Base-by-base conservation (phyloP, 2,888 invertebrate species). In the Junonia oenone region DNA sequence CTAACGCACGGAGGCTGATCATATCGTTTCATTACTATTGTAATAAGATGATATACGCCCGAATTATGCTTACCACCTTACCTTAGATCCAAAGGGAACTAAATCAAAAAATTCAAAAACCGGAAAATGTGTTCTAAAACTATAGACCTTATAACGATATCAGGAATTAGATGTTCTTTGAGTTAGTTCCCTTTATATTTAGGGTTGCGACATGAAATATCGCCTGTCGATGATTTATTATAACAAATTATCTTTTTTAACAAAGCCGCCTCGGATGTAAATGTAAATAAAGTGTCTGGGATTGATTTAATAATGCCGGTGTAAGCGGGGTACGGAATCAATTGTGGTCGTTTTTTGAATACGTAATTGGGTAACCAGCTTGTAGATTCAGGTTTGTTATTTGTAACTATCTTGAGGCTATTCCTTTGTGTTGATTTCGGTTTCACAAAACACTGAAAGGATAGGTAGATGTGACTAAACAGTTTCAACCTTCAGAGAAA, bases 191-290 rank as follows among this genome's bases (percentile, higher is more conserved):
- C n/a, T n/a, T n/a, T n/a, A n/a, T n/a, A n/a, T n/a, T n/a, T n/a
- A n/a, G n/a, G n/a, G n/a, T n/a, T n/a, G n/a, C n/a, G n/a, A n/a
- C 68, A 71, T 82, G 83, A 85, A 75, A 77, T 81, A 85, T 85
- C 70, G 71, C 68, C 66, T 60, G 50, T 66, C 69, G 64, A 75
- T 85, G 87, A 86, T 85, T 81, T 82, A 86, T 87, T 71, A 68
- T 71, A 75, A 82, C 80, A 78, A 83, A 83, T 85, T 81, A 81
- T 78, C 13, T 73, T 81, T 70, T 68, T 64, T 65, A n/a, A 63
- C 61, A 61, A 62, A 68, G 73, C 75, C 77, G 73, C 73, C 71
- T 72, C 68, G 66, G 69, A 73, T 75, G 68, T 80, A 75, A 80
- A 84, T 84, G 83, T 86, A 86, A 87, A 86, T 85, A 85, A 73